These are phyloP conservation scores for Falco columbarius DNA, from an alignment of 2,797 vertebrate genomes.

Conservation along the genomic window DNA sequence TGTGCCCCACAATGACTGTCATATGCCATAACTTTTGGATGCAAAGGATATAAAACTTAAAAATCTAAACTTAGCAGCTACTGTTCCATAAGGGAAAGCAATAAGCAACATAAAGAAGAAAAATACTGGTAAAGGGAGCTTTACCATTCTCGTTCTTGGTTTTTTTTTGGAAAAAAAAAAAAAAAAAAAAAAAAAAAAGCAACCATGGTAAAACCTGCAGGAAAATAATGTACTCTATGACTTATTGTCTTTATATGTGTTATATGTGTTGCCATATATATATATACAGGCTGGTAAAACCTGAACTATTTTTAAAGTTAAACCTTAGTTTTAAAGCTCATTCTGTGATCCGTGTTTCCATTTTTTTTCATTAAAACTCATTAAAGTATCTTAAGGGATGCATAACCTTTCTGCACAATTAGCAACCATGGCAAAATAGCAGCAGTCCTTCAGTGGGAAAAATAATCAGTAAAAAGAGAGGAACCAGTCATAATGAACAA, in stretches of 20 bases:
- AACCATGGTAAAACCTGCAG: not conserved
- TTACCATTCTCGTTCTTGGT: not conserved
- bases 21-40: not conserved
- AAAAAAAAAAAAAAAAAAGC: not conserved
- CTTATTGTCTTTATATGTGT: not conserved
- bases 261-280: not conserved
- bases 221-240: not conserved
- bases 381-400: not conserved
- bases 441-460: not conserved
- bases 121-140: not conserved
- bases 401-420: not conserved
- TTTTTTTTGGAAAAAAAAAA: not conserved
- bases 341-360: not conserved
- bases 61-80: not conserved
- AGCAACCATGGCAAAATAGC: not conserved
- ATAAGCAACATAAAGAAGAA: not conserved
- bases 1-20: not conserved
- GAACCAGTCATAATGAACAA: not conserved
- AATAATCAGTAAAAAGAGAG: not conserved
- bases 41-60: not conserved
- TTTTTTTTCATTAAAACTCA: not conserved
- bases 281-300: not conserved
- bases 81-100: not conserved
- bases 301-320: not conserved
- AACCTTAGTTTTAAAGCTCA: not conserved